Conservation (phyloP, 2,113 vertebrate genomes). For the Phyllopteryx taeniolatus region DNA sequence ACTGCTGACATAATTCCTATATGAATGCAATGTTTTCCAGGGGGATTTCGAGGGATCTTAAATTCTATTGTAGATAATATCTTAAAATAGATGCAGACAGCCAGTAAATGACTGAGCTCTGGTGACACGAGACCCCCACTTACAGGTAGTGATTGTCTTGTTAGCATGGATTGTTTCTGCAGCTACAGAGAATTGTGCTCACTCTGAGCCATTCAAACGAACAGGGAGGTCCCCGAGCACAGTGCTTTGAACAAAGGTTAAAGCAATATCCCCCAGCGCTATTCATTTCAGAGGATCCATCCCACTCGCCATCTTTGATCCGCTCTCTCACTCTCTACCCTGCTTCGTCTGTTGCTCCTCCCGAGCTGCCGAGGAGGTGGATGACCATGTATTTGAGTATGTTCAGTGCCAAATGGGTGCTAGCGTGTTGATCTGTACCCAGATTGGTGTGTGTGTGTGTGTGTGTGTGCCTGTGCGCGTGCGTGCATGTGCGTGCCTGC, state of each 20-base stretch:
- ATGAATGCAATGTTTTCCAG: not conserved
- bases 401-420: constrained; percentile 27
- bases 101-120: constrained; percentile 33
- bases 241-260: constrained; percentile 73
- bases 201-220: constrained; percentile 71
- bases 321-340: constrained; percentile 48
- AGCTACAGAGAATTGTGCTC: constrained; percentile 60
- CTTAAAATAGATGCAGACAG: constrained; percentile 27
- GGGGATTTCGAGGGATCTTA: not conserved
- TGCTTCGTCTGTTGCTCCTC: constrained; percentile 41
- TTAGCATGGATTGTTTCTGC: constrained; percentile 53
- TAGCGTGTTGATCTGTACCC: constrained; percentile 26
- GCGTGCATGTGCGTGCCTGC: too few relatives aligned
- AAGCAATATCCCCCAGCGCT: constrained; percentile 73
- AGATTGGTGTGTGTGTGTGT: constrained; percentile 24
- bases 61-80: not conserved
- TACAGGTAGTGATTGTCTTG: constrained; percentile 35
- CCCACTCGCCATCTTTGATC: constrained; percentile 69
- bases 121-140: constrained; percentile 42
- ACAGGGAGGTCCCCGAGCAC: constrained; percentile 68
- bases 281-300: constrained; percentile 72
- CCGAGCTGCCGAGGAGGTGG: constrained; percentile 49
- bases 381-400: constrained; percentile 29
- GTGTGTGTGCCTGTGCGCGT: constrained; percentile 9
- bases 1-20: not conserved